These are phyloP conservation scores for Blennius ocellaris DNA, from an alignment of 2,113 vertebrate species.

Conservation along the genomic window DNA sequence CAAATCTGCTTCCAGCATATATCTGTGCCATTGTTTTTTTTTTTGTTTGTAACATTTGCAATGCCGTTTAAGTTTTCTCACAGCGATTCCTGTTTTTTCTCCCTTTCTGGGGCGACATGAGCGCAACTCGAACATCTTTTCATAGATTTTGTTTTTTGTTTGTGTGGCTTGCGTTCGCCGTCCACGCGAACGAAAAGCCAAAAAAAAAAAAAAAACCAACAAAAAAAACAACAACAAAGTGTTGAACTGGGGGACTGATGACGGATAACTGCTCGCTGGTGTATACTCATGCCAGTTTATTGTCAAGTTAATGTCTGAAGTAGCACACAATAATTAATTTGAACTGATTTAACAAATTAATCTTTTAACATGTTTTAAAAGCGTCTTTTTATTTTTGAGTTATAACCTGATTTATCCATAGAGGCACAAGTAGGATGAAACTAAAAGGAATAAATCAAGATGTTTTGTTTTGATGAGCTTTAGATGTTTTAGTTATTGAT, in stretches of 20 bases:
- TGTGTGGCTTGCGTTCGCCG: constrained; percentile 34
- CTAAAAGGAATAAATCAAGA: constrained; percentile 66
- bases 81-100: constrained; percentile 40
- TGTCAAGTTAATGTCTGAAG: constrained; percentile 54
- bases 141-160: constrained; percentile 26
- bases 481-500: constrained; percentile 64
- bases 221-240: constrained; percentile 38
- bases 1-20: constrained; percentile 72
- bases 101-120: constrained; percentile 36
- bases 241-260: constrained; percentile 28
- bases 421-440: constrained; percentile 73
- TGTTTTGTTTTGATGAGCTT: constrained; percentile 57
- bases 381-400: constrained; percentile 42
- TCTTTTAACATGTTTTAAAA: constrained; percentile 63
- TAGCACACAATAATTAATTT: constrained; percentile 70
- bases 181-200: constrained; percentile 61
- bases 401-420: constrained; percentile 75
- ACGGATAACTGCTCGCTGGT: constrained; percentile 26
- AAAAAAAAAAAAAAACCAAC: no score
- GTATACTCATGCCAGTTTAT: constrained; percentile 39
- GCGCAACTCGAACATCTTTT: constrained; percentile 13
- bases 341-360: constrained; percentile 64
- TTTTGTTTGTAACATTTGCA: constrained; percentile 50
- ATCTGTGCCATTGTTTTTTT: constrained; percentile 68
- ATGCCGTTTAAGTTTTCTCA: constrained; percentile 49